Evolutionary conservation across 1,140 invertebrate genomes (phyloP), one percentile per base, ranked within the genome.

Genomic region (Gonioctena quinquepunctata): DNA sequence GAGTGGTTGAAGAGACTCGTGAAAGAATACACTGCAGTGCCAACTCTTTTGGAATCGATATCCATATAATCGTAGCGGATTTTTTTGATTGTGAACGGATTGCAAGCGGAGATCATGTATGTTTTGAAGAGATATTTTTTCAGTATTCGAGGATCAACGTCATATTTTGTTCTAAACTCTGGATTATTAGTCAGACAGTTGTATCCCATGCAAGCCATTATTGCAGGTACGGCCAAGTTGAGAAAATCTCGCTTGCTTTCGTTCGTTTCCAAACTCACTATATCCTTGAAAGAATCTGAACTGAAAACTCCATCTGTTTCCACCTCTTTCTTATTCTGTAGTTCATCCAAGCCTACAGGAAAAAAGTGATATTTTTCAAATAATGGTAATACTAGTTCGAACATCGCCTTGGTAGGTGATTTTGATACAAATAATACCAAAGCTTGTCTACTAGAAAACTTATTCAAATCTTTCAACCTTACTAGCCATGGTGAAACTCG

Each of bases 1-100:
- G 93, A 94, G 82, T 97, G 96, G 85, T 97, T 97, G 7, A 96
- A 78, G 7, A 96, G 81, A 82, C 92, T 94, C 2, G 89, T 84
- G 65, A 91, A 90, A 7, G 90, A 88, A 83, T 92, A 92, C 8
- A 92, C 87, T 22, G 86, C 90, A 16, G 87, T 87, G 59, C 92
- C 77, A 16, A 76, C 68, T 57, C 75, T 70, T 5, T 52, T 22
- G 19, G 8, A 19, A 11, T 61, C 52, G 21, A 22, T 64, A 19
- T 26, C 7, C 7, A 18, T 22, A 8, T 18, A 22, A n/a, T 16
- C 4, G n/a, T 22, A 25, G 6, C 8, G 19, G 8, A 57, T 1
- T 57, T 57, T 57, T 16, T 57, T 25, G 8, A 57, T 57, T 2
- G 13, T 0, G 16, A 57, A 23, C 6, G 21, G 21, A 22, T 57